phyloP scores from a whole-genome alignment of 2,113 vertebrate genomes.

The Chauna torquata region DNA sequence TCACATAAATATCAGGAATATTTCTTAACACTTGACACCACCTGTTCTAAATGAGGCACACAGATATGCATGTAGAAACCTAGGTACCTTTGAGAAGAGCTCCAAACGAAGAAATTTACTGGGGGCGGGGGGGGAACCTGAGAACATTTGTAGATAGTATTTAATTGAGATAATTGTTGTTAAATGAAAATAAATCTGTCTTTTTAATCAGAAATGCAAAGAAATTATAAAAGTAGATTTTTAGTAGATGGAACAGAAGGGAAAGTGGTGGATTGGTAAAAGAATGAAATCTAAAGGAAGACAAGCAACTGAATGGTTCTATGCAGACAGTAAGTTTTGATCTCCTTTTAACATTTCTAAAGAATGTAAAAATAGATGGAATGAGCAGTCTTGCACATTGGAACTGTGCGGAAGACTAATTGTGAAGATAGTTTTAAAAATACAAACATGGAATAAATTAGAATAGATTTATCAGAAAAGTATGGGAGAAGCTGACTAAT shows the following conservation, averaged over 20 bases:
- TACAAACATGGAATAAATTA: neutral
- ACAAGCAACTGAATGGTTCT: neutral
- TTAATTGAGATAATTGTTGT: neutral
- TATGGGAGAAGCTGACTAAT: neutral
- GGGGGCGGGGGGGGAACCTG: neutral
- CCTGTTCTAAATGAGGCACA: neutral
- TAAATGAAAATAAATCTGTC: neutral
- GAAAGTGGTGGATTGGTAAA: neutral
- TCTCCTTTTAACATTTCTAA: neutral
- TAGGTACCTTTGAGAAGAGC: neutral
- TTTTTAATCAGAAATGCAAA: neutral
- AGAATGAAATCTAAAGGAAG: neutral
- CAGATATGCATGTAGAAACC: neutral
- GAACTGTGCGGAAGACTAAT: neutral
- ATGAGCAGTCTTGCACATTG: neutral
- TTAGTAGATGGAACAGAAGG: fast-evolving
- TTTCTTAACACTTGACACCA: neutral
- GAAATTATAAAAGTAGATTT: neutral
- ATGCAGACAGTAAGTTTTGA: neutral
- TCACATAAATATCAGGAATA: neutral
- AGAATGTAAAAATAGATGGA: neutral
- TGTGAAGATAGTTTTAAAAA: neutral
- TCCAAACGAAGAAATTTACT: neutral
- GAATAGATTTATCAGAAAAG: neutral
- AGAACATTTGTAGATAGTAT: fast-evolving